A percentile compares a stretch with the other conserved stretches of the same genome.
These are phyloP conservation scores for Danio choprae DNA, from an alignment of 2,797 vertebrate genomes.

Conservation along the genomic window DNA sequence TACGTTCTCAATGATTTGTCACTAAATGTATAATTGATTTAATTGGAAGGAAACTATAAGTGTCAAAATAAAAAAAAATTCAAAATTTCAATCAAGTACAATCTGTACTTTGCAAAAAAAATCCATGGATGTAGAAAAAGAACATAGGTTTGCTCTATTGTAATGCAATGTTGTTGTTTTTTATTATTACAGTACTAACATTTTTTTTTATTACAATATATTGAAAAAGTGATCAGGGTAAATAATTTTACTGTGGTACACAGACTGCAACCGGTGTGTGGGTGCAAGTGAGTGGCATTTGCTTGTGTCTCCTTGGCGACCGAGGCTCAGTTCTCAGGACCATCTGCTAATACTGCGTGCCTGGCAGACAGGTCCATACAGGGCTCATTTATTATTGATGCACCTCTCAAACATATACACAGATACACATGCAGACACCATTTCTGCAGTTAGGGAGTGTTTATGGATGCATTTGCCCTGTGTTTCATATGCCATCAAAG, in stretches of 20 bases:
- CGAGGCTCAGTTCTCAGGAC: constrained; percentile 54
- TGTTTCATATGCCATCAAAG: constrained; percentile 29
- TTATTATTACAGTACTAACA: too few relatives aligned
- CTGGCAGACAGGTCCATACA: constrained; percentile 58
- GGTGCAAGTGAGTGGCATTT: constrained; percentile 44
- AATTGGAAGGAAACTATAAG: too few relatives aligned
- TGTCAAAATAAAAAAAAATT: too few relatives aligned
- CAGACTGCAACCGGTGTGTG: constrained; percentile 18
- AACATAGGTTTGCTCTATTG: too few relatives aligned
- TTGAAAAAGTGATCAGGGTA: neutral
- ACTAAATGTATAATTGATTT: too few relatives aligned
- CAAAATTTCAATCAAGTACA: too few relatives aligned
- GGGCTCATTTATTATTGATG: constrained; percentile 65
- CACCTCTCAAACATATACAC: constrained; percentile 48
- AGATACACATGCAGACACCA: constrained; percentile 28
- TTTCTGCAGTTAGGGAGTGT: constrained; percentile 43
- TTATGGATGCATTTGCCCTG: constrained; percentile 40
- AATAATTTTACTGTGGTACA: constrained; percentile 13
- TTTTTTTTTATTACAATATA: too few relatives aligned
- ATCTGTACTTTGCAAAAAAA: too few relatives aligned
- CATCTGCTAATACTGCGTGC: constrained; percentile 60
- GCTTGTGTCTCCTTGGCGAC: constrained; percentile 40
- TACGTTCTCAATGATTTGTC: too few relatives aligned
- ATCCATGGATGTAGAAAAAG: too few relatives aligned
- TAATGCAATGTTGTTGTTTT: too few relatives aligned